phyloP scores from a whole-genome alignment of 2,797 vertebrate genomes.

The Aldrovandia affinis region DNA sequence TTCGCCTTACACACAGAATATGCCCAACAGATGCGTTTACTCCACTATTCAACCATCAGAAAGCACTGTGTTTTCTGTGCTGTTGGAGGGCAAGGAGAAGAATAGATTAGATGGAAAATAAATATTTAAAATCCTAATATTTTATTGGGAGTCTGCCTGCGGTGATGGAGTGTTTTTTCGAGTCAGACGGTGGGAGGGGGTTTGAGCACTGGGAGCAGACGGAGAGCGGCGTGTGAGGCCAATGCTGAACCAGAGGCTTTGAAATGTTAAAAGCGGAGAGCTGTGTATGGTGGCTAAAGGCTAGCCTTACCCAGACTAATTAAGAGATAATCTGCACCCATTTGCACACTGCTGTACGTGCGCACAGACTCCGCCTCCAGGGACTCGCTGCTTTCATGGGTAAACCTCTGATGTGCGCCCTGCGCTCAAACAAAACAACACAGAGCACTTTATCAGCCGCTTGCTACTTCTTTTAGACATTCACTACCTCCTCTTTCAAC shows the following conservation, averaged over 20 bases:
- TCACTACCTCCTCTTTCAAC: too few relatives aligned
- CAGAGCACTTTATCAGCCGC: background rate
- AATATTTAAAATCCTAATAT: conserved; percentile 12
- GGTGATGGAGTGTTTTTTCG: background rate
- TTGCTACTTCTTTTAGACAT: too few relatives aligned
- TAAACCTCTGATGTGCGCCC: conserved; percentile 34
- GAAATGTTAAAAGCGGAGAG: conserved; percentile 3
- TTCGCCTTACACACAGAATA: conserved; percentile 5
- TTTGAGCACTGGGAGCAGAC: conserved; percentile 5
- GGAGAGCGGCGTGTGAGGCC: background rate
- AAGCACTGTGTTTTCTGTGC: background rate
- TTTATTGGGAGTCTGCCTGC: background rate
- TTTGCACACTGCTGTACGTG: conserved; percentile 53
- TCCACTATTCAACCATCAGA: conserved; percentile 21
- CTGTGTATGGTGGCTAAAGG: background rate
- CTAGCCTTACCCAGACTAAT: conserved; percentile 53
- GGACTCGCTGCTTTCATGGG: conserved; percentile 41
- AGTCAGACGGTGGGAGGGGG: background rate
- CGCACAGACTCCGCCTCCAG: conserved; percentile 47
- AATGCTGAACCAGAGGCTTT: background rate
- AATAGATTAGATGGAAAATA: conserved; percentile 9
- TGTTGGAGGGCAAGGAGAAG: background rate
- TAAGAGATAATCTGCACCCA: conserved; percentile 65
- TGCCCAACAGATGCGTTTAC: too few relatives aligned
- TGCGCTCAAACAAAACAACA: conserved; percentile 40